A percentile compares a stretch with the other conserved stretches of the same genome.
Conservation (phyloP, 2,113 vertebrate genomes). For the Trochalopteron elliotii region DNA sequence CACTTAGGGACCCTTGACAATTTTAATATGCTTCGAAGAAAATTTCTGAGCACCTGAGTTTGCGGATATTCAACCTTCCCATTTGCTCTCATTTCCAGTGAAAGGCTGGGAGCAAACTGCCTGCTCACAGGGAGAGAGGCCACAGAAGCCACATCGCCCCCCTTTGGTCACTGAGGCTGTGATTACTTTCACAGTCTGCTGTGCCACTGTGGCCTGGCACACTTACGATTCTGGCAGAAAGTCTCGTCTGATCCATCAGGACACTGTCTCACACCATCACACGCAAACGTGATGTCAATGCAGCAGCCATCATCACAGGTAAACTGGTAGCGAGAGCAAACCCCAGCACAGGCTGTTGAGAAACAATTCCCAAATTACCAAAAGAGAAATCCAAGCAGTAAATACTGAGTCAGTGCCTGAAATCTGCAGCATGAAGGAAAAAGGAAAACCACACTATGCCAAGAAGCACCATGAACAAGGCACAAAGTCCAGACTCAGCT, state of each 20-base stretch:
- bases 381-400: neutral
- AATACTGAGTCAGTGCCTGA: neutral
- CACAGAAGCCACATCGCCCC: neutral
- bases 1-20: neutral
- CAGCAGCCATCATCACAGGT: slow-evolving; percentile 94
- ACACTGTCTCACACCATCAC: slow-evolving; percentile 89
- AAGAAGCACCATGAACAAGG: neutral
- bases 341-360: slow-evolving; percentile 80
- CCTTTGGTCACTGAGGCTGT: neutral
- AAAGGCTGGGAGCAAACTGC: neutral
- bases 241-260: slow-evolving; percentile 92
- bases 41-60: neutral
- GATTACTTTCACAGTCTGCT: neutral
- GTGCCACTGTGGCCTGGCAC: neutral
- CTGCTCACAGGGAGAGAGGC: neutral
- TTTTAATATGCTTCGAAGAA: neutral
- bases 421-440: neutral
- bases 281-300: slow-evolving; percentile 91
- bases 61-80: neutral
- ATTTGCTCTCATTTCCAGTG: neutral
- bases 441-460: neutral
- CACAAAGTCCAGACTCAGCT: neutral
- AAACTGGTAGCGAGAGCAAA: slow-evolving; percentile 92
- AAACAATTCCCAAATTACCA: slow-evolving; percentile 29
- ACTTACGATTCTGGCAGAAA: slow-evolving; percentile 91